Evolutionary conservation across 2,113 vertebrate species (phyloP), one percentile per base, ranked within the genome.

Genomic region (Ardeotis arabs): DNA sequence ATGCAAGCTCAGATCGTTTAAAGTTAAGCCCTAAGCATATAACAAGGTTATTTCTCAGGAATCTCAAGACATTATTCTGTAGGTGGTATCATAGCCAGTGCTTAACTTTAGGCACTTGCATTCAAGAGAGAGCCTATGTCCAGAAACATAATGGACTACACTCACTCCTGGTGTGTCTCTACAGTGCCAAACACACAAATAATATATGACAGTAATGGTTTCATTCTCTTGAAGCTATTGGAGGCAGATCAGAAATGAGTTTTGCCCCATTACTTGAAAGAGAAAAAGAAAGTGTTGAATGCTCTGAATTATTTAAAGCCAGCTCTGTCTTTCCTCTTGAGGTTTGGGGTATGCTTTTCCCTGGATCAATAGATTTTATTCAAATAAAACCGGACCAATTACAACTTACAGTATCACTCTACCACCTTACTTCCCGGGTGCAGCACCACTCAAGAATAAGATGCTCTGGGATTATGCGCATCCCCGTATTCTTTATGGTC

Each of bases 281-380:
- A 92, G 50, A 90, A 93, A 58, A 83, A 73, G 27, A 76, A 91
- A 85, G 85, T 63, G 84, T 91, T 91, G 90, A 87, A 92, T 39
- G 17, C 7, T 75, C 39, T 97, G 50, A 95, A 97, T 94, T 95
- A 97, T 97, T 94, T 92, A 96, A 91, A 79, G 29, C 66, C 91
- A 93, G 33, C 60, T 91, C 67, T 56, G 31, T n/a, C 49, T 66
- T 96, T 88, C 25, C 88, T 89, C 90, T 75, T 81, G 90, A 90
- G 96, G 47, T 47, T 29, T 90, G 62, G 87, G 9, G 1, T 70
- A 85, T 95, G 93, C 90, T 95, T 81, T 96, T 80, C 73, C 58
- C 56, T 78, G 64, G 92, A 97, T 97, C 96, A 86, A 97, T 96
- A 95, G 45, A 52, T 67, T 96, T 87, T 89, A 92, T 94, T 82